Evolutionary conservation across 2,797 vertebrate species (phyloP), one percentile per base, ranked within the genome.

Genomic region (Tragelaphus oryx): DNA sequence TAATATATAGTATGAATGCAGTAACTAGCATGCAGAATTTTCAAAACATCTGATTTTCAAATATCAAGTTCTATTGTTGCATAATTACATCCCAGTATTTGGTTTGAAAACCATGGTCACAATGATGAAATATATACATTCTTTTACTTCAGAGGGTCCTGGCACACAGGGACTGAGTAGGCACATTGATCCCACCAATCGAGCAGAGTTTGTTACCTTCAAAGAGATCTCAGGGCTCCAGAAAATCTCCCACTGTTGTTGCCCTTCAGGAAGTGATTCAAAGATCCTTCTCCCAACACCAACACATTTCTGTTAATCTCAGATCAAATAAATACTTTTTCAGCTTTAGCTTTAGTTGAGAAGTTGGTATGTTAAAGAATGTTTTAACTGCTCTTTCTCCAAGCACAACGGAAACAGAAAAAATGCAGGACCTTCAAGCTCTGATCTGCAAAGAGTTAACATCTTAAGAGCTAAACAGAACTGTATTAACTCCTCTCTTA

Each of bases 371-470:
- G 28, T 86, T 52, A 82, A 89, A 20, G n/a, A 54, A 44, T 80
- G 5, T 90, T 91, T 83, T 74, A 57, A 26, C 20, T 92, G 44
- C 44, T 78, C 24, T 79, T 84, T 89, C 65, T 84, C 52, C 37
- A 76, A 46, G 48, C 57, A 24, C 16, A 82, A 24, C 30, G 71
- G 8, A 4, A 37, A 28, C 6, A 28, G 24, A 48, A 52, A 52
- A 91, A 91, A 84, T 87, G 8, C 28, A 55, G 13, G 92, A 46
- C 48, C 55, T 88, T 93, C 24, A 59, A 60, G 74, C 28, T 62
- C 79, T 93, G 92, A 84, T 44, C 79, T 82, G 65, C 57, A 89
- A 96, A 94, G 95, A 91, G 96, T 98, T 98, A 97, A 97, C 13
- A 24, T 93, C 93, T 97, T 88, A 93, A 89, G 75, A 91, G 90